A percentile compares a stretch with the other conserved stretches of the same genome.
Conservation (phyloP, 2,113 vertebrate species). For the Eublepharis macularius region DNA sequence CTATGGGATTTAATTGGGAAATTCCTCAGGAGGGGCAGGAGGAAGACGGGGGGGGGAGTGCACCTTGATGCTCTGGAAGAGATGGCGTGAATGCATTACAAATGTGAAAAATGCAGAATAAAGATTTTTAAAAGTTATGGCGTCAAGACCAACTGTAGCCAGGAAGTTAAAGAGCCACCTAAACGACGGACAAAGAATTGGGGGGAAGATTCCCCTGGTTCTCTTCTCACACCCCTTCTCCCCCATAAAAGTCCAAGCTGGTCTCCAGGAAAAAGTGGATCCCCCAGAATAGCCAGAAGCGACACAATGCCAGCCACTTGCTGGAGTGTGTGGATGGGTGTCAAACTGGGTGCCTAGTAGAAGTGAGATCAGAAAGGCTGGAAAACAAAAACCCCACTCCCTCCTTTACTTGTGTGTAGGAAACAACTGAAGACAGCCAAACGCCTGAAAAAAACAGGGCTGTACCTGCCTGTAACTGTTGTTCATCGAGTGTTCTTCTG, state of each 20-base stretch:
- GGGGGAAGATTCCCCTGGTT: no score
- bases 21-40: slow-evolving; percentile 9
- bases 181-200: neutral
- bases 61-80: neutral
- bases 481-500: no score
- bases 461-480: no score
- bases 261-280: neutral
- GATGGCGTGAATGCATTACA: neutral
- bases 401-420: no score
- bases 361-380: no score
- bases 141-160: neutral
- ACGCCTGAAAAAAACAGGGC: no score
- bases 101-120: neutral
- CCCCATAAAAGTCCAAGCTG: no score
- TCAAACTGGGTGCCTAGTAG: no score
- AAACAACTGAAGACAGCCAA: no score
- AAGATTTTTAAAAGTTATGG: neutral
- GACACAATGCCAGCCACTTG: neutral
- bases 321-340: no score
- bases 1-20: neutral
- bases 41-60: neutral
- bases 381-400: no score
- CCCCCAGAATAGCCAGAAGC: no score
- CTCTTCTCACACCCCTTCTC: neutral
- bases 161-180: neutral